Percentiles rank a stretch among this genome's conserved stretches.
phyloP scores from a whole-genome alignment of 1,140 invertebrate genomes.

The Lucilia cuprina region DNA sequence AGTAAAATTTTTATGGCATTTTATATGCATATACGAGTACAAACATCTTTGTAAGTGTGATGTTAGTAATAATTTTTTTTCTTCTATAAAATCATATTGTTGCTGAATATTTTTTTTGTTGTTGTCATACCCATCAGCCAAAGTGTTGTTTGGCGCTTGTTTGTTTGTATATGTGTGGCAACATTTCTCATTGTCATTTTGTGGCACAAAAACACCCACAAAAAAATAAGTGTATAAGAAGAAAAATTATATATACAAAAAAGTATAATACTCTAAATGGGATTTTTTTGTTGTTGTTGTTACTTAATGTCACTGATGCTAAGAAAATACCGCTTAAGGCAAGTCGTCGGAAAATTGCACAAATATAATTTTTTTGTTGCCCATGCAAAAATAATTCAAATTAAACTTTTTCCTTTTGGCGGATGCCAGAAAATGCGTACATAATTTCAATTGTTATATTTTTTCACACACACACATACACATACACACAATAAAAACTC shows the following conservation, averaged over 20 bases:
- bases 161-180: neutral
- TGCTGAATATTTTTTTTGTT: neutral
- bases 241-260: neutral
- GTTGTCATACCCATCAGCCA: neutral
- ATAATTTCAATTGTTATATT: slow-evolving; percentile 31
- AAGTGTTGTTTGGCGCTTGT: neutral
- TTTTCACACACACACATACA: neutral
- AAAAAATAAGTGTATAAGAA: neutral
- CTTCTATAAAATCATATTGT: neutral
- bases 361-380: neutral
- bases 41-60: neutral
- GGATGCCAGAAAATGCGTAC: slow-evolving; percentile 21
- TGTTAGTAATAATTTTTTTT: neutral
- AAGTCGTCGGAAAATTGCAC: slow-evolving; percentile 27
- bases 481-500: neutral
- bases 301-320: neutral
- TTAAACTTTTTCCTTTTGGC: slow-evolving; percentile 34
- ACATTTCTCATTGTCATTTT: slow-evolving; percentile 1
- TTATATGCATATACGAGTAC: too few species aligned
- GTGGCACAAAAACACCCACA: neutral
- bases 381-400: slow-evolving; percentile 33
- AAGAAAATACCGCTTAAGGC: slow-evolving; percentile 19
- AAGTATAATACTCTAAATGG: slow-evolving; percentile 18
- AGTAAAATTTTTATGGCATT: too few species aligned
- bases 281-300: slow-evolving; percentile 21